Evolutionary conservation across 1,140 invertebrate genomes (phyloP).

Genomic region (Magallana gigas): DNA sequence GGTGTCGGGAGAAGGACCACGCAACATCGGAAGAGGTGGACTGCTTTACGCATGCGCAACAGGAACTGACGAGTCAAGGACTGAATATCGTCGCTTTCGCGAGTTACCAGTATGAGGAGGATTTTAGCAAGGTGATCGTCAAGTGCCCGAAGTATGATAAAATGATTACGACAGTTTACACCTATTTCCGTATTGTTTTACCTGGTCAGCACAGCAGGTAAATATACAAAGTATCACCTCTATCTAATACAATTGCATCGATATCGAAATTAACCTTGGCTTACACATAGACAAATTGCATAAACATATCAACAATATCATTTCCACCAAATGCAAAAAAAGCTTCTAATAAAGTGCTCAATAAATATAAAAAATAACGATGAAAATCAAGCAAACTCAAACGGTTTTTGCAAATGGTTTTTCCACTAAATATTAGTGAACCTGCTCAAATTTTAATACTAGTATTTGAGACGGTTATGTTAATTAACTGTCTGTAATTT

Average conservation of each 20-base stretch:
- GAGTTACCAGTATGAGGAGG: constrained; percentile 68
- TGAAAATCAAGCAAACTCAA: too few species aligned
- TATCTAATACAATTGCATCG: background rate
- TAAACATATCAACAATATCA: too few species aligned
- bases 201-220: constrained; percentile 38
- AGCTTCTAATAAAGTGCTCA: too few species aligned
- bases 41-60: constrained; percentile 64
- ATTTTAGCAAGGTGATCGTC: constrained; percentile 64
- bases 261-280: too few species aligned
- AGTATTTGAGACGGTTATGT: too few species aligned
- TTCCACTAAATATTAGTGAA: too few species aligned
- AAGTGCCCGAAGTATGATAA: constrained; percentile 65
- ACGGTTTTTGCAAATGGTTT: too few species aligned
- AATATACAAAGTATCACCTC: background rate
- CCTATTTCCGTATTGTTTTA: constrained; percentile 67
- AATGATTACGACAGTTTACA: constrained; percentile 59
- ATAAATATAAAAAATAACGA: too few species aligned
- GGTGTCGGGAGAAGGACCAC: constrained; percentile 47
- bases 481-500: background rate
- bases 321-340: too few species aligned
- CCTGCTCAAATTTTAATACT: too few species aligned
- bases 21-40: constrained; percentile 41
- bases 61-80: constrained; percentile 56
- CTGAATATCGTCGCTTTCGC: constrained; percentile 59
- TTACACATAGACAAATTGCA: too few species aligned